Conservation (phyloP, 2,888 invertebrate species). For the Caenorhabditis sp. region DNA sequence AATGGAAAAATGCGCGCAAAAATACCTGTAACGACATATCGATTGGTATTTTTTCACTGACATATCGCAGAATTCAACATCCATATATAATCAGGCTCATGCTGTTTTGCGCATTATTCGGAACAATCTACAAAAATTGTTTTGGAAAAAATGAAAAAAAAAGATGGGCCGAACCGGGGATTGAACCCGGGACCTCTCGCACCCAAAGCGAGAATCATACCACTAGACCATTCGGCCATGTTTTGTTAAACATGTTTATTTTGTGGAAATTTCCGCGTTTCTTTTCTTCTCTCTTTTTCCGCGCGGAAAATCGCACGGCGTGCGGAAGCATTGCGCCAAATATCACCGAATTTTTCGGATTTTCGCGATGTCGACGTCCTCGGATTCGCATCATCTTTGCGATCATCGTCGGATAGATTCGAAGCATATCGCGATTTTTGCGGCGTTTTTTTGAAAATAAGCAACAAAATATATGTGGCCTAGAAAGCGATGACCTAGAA, state of each 20-base stretch:
- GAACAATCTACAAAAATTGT: constrained; percentile 19
- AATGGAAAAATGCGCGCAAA: too few relatives aligned
- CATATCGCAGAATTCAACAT: constrained; percentile 38
- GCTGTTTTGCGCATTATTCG: constrained; percentile 43
- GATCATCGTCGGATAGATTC: constrained; percentile 6
- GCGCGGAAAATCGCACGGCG: neutral
- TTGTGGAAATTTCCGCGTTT: too few relatives aligned
- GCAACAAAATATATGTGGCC: neutral
- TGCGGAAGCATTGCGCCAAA: neutral
- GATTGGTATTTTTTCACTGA: constrained; percentile 40
- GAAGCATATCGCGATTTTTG: constrained; percentile 13
- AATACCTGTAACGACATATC: constrained; percentile 45
- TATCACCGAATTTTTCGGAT: neutral
- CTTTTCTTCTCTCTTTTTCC: too few relatives aligned
- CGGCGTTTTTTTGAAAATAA: neutral
- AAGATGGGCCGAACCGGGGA: constrained; percentile 53
- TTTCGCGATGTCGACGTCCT: too few relatives aligned
- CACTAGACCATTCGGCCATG: neutral
- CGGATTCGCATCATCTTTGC: neutral
- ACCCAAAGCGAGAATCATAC: neutral
- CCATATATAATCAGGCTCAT: constrained; percentile 53
- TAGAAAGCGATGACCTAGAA: neutral
- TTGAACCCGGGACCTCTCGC: constrained; percentile 66
- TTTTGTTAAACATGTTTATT: neutral
- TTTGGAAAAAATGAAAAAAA: neutral